A percentile compares a stretch with the other conserved stretches of the same genome.
These are phyloP conservation scores for Radopholus similis DNA, from an alignment of 1,140 invertebrate species.

Conservation along the genomic window DNA sequence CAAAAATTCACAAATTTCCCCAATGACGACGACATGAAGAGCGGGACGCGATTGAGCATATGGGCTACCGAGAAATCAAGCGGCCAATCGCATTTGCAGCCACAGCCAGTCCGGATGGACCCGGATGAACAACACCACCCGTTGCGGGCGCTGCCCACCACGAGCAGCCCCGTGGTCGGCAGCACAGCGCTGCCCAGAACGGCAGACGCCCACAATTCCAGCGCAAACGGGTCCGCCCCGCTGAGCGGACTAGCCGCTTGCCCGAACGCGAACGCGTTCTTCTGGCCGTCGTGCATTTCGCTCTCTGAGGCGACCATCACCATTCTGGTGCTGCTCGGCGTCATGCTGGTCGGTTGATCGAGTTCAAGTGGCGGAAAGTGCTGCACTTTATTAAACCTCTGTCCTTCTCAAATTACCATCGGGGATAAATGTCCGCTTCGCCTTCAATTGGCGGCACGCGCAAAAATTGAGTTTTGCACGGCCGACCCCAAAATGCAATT, in stretches of 20 bases:
- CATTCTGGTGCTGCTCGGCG: slow-evolving; percentile 53
- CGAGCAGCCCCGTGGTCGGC: no score
- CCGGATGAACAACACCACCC: background rate
- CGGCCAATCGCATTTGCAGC: no score
- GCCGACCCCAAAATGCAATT: background rate
- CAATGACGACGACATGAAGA: no score
- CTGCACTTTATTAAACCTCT: background rate
- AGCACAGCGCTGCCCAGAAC: background rate
- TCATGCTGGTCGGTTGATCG: slow-evolving; percentile 52
- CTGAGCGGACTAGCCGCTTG: background rate
- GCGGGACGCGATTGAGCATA: no score
- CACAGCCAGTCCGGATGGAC: no score
- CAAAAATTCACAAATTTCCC: no score
- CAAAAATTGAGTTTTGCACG: background rate
- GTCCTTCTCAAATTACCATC: background rate
- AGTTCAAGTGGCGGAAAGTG: background rate
- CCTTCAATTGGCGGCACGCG: background rate
- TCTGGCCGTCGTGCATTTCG: slow-evolving; percentile 53
- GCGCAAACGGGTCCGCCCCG: background rate
- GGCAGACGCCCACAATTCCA: background rate
- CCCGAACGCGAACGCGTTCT: slow-evolving; percentile 13
- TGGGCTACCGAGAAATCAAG: no score
- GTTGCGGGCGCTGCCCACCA: background rate
- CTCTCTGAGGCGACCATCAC: slow-evolving; percentile 52
- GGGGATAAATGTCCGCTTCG: no score